phyloP scores from a whole-genome alignment of 2,888 invertebrate genomes.

The Chymomyza procnemis region DNA sequence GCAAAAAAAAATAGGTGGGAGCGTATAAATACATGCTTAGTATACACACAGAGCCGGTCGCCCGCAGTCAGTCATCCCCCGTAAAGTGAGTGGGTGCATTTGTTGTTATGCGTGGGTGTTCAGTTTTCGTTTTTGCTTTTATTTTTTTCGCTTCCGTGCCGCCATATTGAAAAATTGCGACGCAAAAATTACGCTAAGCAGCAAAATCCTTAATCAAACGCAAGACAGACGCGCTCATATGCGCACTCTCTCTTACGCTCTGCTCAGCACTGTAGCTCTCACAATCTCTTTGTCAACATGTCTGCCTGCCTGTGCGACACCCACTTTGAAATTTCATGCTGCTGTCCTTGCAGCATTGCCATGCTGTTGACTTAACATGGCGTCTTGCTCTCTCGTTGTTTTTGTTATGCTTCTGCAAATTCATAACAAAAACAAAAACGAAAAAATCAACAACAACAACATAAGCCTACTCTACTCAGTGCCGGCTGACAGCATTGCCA shows the following conservation, averaged over 20 bases:
- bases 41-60: background rate
- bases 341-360: conserved; percentile 43
- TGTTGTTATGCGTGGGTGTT: conserved; percentile 36
- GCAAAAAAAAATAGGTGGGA: background rate
- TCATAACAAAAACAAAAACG: conserved; percentile 67
- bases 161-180: conserved; percentile 63
- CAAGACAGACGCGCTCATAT: background rate
- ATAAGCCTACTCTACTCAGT: conserved; percentile 2
- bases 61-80: conserved; percentile 19
- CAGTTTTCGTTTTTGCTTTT: background rate
- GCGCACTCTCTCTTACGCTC: conserved; percentile 1
- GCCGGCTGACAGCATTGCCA: background rate
- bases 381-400: conserved; percentile 10
- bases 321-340: conserved; percentile 15
- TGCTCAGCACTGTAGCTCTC: conserved; percentile 6
- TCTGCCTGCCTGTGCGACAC: background rate
- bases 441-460: too few relatives aligned
- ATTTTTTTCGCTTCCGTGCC: conserved; percentile 12
- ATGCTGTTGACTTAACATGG: background rate
- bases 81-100: conserved; percentile 15
- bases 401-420: conserved; percentile 72
- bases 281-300: background rate
- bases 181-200: conserved; percentile 48
- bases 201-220: conserved; percentile 37
- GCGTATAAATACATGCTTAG: background rate